Percentiles rank a stretch among this genome's conserved stretches.
Conservation (phyloP, 23 tunicate species). For the Ascidia mentula region DNA sequence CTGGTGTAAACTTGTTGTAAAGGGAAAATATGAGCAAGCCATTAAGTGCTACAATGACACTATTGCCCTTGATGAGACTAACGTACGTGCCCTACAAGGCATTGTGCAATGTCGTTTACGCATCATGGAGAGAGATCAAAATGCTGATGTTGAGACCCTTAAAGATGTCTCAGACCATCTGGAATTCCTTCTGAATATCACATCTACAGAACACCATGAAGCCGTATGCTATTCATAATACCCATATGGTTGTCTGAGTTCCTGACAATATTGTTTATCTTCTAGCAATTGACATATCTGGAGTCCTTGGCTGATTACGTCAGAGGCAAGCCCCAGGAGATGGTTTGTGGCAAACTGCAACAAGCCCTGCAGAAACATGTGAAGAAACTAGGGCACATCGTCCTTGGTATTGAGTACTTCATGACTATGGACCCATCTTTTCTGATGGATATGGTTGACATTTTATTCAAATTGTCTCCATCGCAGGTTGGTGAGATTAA, state of each 20-base stretch:
- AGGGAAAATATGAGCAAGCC: slow-evolving; percentile 70
- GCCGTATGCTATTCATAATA: not conserved
- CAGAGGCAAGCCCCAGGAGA: slow-evolving; percentile 37
- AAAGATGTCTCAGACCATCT: slow-evolving; percentile 57
- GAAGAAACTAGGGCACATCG: slow-evolving; percentile 4
- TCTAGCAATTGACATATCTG: not conserved
- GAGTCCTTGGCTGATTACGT: not conserved
- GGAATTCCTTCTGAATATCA: slow-evolving; percentile 38
- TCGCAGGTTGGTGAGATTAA: slow-evolving; percentile 41
- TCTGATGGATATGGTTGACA: slow-evolving; percentile 52
- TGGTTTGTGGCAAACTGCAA: slow-evolving; percentile 9
- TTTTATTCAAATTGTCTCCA: slow-evolving; percentile 51
- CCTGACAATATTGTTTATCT: not conserved
- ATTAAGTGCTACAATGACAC: slow-evolving; percentile 49
- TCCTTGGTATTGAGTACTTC: slow-evolving; percentile 46
- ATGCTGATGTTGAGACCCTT: slow-evolving; percentile 10
- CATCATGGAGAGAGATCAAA: not conserved
- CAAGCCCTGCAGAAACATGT: slow-evolving; percentile 12
- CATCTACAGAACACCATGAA: not conserved
- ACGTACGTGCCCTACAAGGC: slow-evolving; percentile 62
- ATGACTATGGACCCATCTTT: slow-evolving; percentile 60
- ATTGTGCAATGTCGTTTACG: slow-evolving; percentile 46
- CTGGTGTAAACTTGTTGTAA: no score
- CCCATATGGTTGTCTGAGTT: no score
- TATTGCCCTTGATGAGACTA: slow-evolving; percentile 66